Base-by-base conservation (phyloP, 2,113 vertebrate genomes). In the Gymnogyps californianus region DNA sequence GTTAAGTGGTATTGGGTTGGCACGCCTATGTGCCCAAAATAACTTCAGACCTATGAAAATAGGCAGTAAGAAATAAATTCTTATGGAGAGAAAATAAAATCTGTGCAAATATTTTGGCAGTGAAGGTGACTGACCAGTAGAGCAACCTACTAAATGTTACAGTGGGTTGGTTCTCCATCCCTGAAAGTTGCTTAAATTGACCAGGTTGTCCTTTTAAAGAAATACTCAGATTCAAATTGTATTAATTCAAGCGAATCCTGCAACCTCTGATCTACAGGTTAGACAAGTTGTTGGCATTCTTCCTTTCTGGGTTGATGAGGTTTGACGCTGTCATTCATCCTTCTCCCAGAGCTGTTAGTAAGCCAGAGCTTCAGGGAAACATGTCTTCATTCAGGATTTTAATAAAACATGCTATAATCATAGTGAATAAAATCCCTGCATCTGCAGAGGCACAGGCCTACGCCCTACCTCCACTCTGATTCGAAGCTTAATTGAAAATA, bases 31-130 rank as follows among this genome's bases (percentile, higher is more conserved):
- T 72, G 31, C 62, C 62, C 58, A 57, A 46, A 86, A 93, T 95
- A 96, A 54, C 66, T 70, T 80, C 58, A 84, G 40, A 19, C 82
- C 22, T 93, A 49, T 90, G 95, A 93, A 96, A 94, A 96, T 31
- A 91, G 57, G 32, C 44, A 69, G 42, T 51, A 89, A 87, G 70
- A 88, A 89, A 75, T 84, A 22, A 74, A 85, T 88, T 91, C 74
- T 66, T 69, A 77, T 0, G 5, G 62, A 86, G 64, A 26, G 57
- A 90, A 58, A 91, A 80, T 38, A 81, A 95, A 94, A 87, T 80
- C 29, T 91, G 12, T 88, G 91, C 66, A 91, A 97, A 93, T 93
- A 94, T 94, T 96, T 96, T 95, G 81, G 76, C 25, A 69, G 75
- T 65, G 40, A 90, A 93, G 75, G 62, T 88, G 79, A 70, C 75